These are phyloP conservation scores for Agraylea sexmaculata DNA, from an alignment of 1,140 invertebrate genomes.

Conservation along the genomic window DNA sequence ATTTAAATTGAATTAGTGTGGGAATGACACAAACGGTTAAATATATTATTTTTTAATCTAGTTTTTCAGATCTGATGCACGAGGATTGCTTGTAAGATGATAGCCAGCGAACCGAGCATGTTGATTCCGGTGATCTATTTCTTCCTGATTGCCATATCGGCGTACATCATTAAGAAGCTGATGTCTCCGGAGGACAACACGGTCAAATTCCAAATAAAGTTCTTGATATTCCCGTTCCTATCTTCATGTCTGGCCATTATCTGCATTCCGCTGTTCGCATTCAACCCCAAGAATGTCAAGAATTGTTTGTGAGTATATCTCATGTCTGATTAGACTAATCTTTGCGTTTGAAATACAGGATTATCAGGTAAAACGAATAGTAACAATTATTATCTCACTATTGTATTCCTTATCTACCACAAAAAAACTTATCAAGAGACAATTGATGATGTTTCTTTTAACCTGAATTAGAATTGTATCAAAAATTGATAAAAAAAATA, in stretches of 20 bases:
- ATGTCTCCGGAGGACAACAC: conserved; percentile 38
- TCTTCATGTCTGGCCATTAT: conserved; percentile 31
- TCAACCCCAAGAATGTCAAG: conserved; percentile 38
- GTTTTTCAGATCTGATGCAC: too few species aligned
- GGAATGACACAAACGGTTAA: too few species aligned
- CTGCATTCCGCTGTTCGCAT: conserved; percentile 36
- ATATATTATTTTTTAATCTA: too few species aligned
- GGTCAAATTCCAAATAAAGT: conserved; percentile 39
- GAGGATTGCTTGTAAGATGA: too few species aligned
- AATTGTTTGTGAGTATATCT: conserved; percentile 36
- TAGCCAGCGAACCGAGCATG: too few species aligned
- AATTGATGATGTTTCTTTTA: not conserved
- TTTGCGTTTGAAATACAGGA: conserved; percentile 1
- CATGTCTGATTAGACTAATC: conserved; percentile 1
- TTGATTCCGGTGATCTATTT: too few species aligned
- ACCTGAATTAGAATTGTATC: not conserved
- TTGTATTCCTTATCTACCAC: too few species aligned
- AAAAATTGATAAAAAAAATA: not conserved
- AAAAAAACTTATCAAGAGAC: not conserved
- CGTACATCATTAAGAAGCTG: conserved; percentile 36
- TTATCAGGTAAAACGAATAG: not conserved
- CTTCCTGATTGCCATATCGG: too few species aligned
- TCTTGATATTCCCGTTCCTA: conserved; percentile 37
- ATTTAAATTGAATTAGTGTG: too few species aligned
- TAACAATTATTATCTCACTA: not conserved